Base-by-base conservation (phyloP, 2,797 vertebrate species). In the Zenarchopterus dispar region DNA sequence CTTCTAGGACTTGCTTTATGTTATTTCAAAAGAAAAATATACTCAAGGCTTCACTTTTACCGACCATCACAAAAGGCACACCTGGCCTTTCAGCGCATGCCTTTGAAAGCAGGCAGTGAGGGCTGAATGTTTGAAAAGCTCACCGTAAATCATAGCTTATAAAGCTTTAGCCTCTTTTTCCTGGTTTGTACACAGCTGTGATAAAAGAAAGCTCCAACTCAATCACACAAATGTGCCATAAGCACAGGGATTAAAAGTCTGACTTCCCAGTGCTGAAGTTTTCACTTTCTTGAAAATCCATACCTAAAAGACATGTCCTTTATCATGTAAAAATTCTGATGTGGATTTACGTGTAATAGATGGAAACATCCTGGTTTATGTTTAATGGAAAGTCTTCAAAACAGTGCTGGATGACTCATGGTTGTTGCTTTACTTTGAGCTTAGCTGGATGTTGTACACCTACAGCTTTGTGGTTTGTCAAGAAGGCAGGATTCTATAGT, bases 51-150 rank as follows among this genome's bases (percentile, higher is more conserved):
- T 70, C 6, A 5, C 5, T 13, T 47, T 39, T 63, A 67, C 41
- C 60, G 52, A 62, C 0, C 2, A 22, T 18, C 55, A 81, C 67
- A 78, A 86, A 78, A 70, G 70, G 52, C 73, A 61, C 84, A 85
- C 73, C 80, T 81, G 73, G 59, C 46, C 42, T 63, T 24, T 47
- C 36, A 50, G 44, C 22, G n/a, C 49, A 53, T 21, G 16, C 65
- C 64, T 76, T 22, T 48, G 24, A 73, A 13, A 39, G 31, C 51
- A 52, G 55, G 6, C 61, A 0, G 28, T 39, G 44, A 7, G 26
- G 48, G 51, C 5, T 17, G 47, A 43, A 45, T 28, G 58, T 54
- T 73, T 78, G 53, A 65, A 78, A 79, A 77, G 53, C n/a, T 4
- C 22, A 5, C 42, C 41, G 61, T 76, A 58, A 80, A 76, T 81